A percentile compares a stretch with the other conserved stretches of the same genome.
These are phyloP conservation scores for Leptatherina wallacei DNA, from an alignment of 2,797 vertebrate species.

Conservation along the genomic window DNA sequence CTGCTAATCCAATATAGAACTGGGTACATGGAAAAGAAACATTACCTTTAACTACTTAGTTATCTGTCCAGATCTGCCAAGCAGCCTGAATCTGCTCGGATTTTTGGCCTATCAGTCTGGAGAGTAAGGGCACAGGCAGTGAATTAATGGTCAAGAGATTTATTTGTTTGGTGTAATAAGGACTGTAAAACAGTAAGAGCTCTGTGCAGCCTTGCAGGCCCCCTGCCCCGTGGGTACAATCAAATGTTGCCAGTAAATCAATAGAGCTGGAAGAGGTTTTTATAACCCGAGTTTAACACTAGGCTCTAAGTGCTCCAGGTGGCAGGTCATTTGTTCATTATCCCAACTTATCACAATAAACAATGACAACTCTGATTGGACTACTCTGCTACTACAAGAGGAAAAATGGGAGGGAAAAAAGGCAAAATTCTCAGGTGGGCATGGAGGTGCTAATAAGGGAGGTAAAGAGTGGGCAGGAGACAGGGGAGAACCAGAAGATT, in stretches of 20 bases:
- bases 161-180: constrained; percentile 90
- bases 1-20: constrained; percentile 76
- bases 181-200: constrained; percentile 89
- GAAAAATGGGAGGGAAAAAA: constrained; percentile 63
- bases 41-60: constrained; percentile 65
- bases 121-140: constrained; percentile 74
- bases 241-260: constrained; percentile 89
- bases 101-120: constrained; percentile 77
- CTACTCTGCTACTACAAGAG: constrained; percentile 67
- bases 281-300: constrained; percentile 87
- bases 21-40: constrained; percentile 62
- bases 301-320: constrained; percentile 87
- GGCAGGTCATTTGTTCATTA: constrained; percentile 90
- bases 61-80: constrained; percentile 62
- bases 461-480: constrained; percentile 69
- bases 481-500: constrained; percentile 75
- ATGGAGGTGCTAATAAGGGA: constrained; percentile 76
- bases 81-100: constrained; percentile 71
- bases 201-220: constrained; percentile 83
- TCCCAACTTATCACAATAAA: constrained; percentile 90
- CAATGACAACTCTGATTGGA: constrained; percentile 81
- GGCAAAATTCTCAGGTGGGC: constrained; percentile 79
- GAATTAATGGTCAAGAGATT: constrained; percentile 88
- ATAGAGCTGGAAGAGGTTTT: constrained; percentile 88
- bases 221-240: constrained; percentile 87